Evolutionary conservation across 2,113 vertebrate species (phyloP).

Genomic region (Kobus ellipsiprymnus): DNA sequence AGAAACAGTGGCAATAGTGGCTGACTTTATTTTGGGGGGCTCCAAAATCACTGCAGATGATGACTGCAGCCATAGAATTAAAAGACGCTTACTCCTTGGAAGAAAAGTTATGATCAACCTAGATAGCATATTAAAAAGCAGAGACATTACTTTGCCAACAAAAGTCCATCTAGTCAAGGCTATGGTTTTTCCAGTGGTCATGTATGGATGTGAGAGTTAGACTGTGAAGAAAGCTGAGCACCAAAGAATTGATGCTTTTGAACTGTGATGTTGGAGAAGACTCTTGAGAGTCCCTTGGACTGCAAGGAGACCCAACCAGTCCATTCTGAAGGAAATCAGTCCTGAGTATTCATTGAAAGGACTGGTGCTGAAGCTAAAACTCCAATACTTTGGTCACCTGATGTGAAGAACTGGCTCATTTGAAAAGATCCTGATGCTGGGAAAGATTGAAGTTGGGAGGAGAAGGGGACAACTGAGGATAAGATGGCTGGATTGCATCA

Average conservation of each 20-base stretch:
- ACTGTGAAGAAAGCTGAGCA: background rate
- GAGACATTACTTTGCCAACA: background rate
- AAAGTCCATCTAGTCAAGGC: background rate
- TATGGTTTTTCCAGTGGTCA: background rate
- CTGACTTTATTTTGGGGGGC: background rate
- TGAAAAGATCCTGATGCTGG: background rate
- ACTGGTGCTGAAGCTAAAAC: background rate
- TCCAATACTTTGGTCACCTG: background rate
- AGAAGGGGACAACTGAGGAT: background rate
- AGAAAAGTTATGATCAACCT: background rate
- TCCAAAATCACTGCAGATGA: background rate
- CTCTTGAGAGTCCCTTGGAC: background rate
- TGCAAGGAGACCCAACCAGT: background rate
- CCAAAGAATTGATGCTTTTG: background rate
- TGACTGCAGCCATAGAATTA: background rate
- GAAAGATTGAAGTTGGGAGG: background rate
- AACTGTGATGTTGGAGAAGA: background rate
- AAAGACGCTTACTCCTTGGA: background rate
- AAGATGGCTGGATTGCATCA: background rate
- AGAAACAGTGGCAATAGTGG: background rate
- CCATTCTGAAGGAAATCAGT: background rate
- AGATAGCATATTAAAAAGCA: background rate
- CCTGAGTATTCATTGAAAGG: background rate
- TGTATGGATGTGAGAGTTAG: background rate
- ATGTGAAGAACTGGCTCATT: background rate